Evolutionary conservation across 2,113 vertebrate genomes (phyloP), one percentile per base, ranked within the genome.

Genomic region (Rhinoderma darwinii): DNA sequence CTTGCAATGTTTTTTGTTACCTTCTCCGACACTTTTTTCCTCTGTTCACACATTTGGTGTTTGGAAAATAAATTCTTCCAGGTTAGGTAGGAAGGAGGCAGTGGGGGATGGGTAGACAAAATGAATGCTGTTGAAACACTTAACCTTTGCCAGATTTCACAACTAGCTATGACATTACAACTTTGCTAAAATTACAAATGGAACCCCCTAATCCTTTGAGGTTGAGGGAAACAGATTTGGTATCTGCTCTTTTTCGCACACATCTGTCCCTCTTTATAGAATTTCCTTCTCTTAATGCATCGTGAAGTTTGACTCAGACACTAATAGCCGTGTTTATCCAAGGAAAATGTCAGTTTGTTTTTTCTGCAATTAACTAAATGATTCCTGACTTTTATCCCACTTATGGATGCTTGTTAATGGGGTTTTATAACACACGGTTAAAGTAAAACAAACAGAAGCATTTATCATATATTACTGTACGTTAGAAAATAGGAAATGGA

Each of bases 211-310:
- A 90, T 90, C 88, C 86, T 83, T 27, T 88, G 81, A 88, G 86
- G 81, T 88, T 79, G 56, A 75, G 59, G 63, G 66, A 1, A 7
- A 37, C 41, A 30, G 80, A 50, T 63, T 88, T 78, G 84, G 84
- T 78, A 61, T 17, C 75, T 78, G 83, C 86, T 78, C 89, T 89
- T 78, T 88, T 68, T 89, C 84, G 56, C 79, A 87, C 86, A 89
- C 89, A 90, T 91, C 89, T 92, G 88, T 90, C 90, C 73, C 75
- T 85, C 77, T 90, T 91, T 89, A 91, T 91, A 91, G 88, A 91
- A 93, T 92, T 93, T 96, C 94, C 94, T 95, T 91, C 94, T 91
- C 93, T 92, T 95, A 96, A 96, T 94, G 94, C 96, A 95, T 96
- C 91, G 94, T 94, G 94, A 95, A 94, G 94, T 94, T 93, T 93